Percentiles rank a stretch among this genome's conserved stretches.
Evolutionary conservation across 2,888 invertebrate genomes (phyloP).

Genomic region (Mactromeris polynyma): DNA sequence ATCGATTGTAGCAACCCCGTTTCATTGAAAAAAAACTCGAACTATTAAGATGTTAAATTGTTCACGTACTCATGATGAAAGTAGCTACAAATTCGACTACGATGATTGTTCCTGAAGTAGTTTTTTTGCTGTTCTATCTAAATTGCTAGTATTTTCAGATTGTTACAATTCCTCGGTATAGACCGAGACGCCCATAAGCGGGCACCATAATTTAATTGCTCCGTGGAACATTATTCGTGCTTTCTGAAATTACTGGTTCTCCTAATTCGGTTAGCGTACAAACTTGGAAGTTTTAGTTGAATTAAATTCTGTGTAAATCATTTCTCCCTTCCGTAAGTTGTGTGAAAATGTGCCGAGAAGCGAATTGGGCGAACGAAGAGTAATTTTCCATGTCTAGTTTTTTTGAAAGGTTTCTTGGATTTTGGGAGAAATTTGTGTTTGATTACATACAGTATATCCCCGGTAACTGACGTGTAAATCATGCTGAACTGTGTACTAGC

Average conservation of each 20-base stretch:
- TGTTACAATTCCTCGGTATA: neutral
- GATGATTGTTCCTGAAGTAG: neutral
- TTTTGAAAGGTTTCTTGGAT: neutral
- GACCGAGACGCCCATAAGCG: slow-evolving; percentile 13
- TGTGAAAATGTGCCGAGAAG: slow-evolving; percentile 23
- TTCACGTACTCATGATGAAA: slow-evolving; percentile 13
- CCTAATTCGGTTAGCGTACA: slow-evolving; percentile 56
- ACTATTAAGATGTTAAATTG: slow-evolving; percentile 20
- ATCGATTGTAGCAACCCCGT: neutral
- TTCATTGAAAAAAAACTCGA: slow-evolving; percentile 7
- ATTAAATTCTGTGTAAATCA: slow-evolving; percentile 64
- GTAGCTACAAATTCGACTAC: neutral
- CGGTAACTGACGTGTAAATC: neutral
- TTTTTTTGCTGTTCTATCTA: slow-evolving; percentile 3
- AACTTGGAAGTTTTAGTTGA: slow-evolving; percentile 64
- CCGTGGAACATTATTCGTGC: slow-evolving; percentile 10
- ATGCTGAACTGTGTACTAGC: neutral
- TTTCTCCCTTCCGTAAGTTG: slow-evolving; percentile 22
- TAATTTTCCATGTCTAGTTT: slow-evolving; percentile 18
- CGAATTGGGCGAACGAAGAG: slow-evolving; percentile 19
- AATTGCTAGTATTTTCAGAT: slow-evolving; percentile 13
- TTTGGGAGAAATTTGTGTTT: neutral
- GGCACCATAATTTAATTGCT: slow-evolving; percentile 30
- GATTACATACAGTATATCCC: neutral
- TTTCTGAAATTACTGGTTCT: slow-evolving; percentile 21